phyloP scores from a whole-genome alignment of 1,140 invertebrate genomes.

The Dinoponera quadriceps region DNA sequence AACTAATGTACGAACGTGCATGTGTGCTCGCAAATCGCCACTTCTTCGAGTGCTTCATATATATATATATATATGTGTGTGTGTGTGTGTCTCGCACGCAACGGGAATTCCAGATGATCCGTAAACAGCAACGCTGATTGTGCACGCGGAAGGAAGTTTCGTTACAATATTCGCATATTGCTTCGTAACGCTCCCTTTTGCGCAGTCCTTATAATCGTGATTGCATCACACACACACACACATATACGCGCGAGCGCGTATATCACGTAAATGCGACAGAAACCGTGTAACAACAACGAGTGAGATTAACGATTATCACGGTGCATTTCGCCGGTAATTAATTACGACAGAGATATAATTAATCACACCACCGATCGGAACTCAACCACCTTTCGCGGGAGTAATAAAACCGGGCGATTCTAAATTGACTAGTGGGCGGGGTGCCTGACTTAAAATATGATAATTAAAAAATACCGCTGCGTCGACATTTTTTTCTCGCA shows the following conservation, averaged over 20 bases:
- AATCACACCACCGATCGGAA: not conserved
- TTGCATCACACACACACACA: not conserved
- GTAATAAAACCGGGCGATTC: not conserved
- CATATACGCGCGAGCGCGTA: too few species aligned
- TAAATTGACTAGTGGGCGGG: not conserved
- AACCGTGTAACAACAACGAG: not conserved
- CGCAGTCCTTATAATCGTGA: not conserved
- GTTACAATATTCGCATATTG: conserved; percentile 19
- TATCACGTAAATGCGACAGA: not conserved
- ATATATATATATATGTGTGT: too few species aligned
- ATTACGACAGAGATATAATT: not conserved
- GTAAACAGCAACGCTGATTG: conserved; percentile 5
- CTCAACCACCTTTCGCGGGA: not conserved
- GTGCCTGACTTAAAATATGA: not conserved
- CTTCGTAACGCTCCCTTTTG: conserved; percentile 8
- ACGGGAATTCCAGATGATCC: conserved; percentile 36
- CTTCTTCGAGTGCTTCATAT: not conserved
- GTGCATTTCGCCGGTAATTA: conserved; percentile 7
- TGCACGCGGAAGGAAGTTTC: conserved; percentile 9
- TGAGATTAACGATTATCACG: conserved; percentile 19
- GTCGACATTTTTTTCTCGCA: too few species aligned
- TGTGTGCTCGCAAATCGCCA: not conserved
- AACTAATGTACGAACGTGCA: not conserved
- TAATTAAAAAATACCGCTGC: too few species aligned
- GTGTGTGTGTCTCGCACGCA: not conserved